These are phyloP conservation scores for Luidia sarsii DNA, from an alignment of 53 echinoderm and acorn worm species.

Conservation along the genomic window DNA sequence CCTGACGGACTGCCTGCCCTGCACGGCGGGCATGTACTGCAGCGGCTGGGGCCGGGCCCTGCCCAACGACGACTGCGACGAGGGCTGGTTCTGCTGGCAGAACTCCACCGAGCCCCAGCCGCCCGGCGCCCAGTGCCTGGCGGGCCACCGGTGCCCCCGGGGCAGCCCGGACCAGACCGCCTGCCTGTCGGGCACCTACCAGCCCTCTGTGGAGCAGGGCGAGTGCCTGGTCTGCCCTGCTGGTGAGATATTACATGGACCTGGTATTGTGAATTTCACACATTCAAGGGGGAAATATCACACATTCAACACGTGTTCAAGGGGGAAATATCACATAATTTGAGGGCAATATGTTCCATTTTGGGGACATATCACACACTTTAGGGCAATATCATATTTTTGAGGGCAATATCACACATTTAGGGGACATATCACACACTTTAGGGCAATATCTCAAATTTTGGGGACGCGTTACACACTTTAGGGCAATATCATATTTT, in stretches of 20 bases:
- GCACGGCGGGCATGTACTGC: conserved; percentile 93
- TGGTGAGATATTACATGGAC: too few species aligned
- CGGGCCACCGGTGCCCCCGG: conserved; percentile 83
- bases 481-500: too few species aligned
- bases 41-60: conserved; percentile 87
- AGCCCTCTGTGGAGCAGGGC: conserved; percentile 83
- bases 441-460: too few species aligned
- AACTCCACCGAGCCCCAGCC: conserved; percentile 95
- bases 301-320: too few species aligned
- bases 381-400: neutral
- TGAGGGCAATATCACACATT: too few species aligned
- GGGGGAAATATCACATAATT: too few species aligned
- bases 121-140: conserved; percentile 77
- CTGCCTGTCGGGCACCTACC: conserved; percentile 88
- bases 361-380: neutral
- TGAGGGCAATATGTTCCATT: too few species aligned
- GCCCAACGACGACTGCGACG: conserved; percentile 89
- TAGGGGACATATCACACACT: too few species aligned
- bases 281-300: too few species aligned
- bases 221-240: conserved; percentile 87
- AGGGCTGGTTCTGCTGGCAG: conserved; percentile 93
- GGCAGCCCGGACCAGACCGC: conserved; percentile 88
- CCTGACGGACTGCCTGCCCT: conserved; percentile 81
- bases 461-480: too few species aligned
- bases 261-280: too few species aligned